Conservation (phyloP, 2,888 invertebrate genomes). For the Eupithecia centaureata region DNA sequence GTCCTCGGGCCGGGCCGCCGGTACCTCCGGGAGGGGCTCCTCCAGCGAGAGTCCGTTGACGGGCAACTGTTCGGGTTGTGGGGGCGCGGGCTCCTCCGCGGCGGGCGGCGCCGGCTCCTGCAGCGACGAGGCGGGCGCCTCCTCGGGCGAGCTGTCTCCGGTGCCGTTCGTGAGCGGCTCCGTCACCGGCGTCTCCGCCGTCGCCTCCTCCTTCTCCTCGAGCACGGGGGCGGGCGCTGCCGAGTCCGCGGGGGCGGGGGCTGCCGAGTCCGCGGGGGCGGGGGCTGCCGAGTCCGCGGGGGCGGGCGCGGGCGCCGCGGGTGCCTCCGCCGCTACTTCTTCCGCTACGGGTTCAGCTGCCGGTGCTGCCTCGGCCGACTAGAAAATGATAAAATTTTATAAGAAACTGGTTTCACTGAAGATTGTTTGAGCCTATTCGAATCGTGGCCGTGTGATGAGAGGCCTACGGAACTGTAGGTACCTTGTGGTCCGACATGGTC, state of each 20-base stretch:
- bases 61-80: slow-evolving; percentile 71
- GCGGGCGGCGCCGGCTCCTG: slow-evolving; percentile 51
- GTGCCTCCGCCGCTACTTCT: slow-evolving; percentile 21
- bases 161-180: slow-evolving; percentile 79
- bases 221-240: slow-evolving; percentile 1
- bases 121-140: slow-evolving; percentile 48
- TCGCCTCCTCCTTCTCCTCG: slow-evolving; percentile 64
- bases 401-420: background rate
- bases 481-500: slow-evolving; percentile 71
- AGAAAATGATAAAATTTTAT: slow-evolving; percentile 46
- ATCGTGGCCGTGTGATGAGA: too few relatives aligned
- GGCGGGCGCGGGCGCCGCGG: slow-evolving; percentile 64
- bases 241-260: background rate
- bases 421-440: background rate
- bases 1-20: slow-evolving; percentile 59
- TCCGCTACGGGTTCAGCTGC: slow-evolving; percentile 21
- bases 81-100: slow-evolving; percentile 50
- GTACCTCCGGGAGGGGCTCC: slow-evolving; percentile 61
- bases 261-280: slow-evolving; percentile 9
- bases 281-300: slow-evolving; percentile 19
- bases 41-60: slow-evolving; percentile 74
- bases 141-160: slow-evolving; percentile 57
- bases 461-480: too few relatives aligned
- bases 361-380: slow-evolving; percentile 69
- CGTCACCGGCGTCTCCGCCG: slow-evolving; percentile 79